Base-by-base conservation (phyloP, 2,888 invertebrate species). In the Cancer borealis region DNA sequence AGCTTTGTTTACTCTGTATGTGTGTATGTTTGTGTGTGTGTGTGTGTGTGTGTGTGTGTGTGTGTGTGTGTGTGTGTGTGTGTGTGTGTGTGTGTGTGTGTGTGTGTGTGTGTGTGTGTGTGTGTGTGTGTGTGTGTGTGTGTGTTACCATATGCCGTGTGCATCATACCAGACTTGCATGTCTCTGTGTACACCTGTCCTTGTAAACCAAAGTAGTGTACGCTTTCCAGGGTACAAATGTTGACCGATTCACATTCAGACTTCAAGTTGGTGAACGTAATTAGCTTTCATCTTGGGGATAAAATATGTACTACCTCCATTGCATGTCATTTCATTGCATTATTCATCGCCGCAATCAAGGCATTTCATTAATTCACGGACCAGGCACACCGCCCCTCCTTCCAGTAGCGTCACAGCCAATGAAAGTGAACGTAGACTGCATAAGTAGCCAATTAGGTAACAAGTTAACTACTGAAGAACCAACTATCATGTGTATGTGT, bases 71-170 rank as follows among this genome's bases (percentile, higher is more conserved):
- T 54, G 54, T 54, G 54, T 54, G 54, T 54, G 54, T 54, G 54
- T 54, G 26, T 73, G 73, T 73, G 73, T 73, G 73, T 73, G 73
- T 73, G 73, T 73, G 73, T 73, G 73, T 73, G 73, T 73, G 73
- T 73, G 73, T 73, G 73, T 73, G 73, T 73, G 73, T 73, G 73
- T 73, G 73, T 73, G 73, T n/a, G 73, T 21, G 21, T 21, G 73
- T 73, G 73, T 73, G 73, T 73, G 73, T 73, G 73, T 73, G 73
- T 73, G 73, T n/a, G 73, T 21, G 21, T 21, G 73, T 73, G 73
- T 73, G n/a, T 73, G 17, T 14, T 73, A 26, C 26, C 73, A 26
- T 73, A 54, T 10, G 17, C 54, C 54, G 54, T 54, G 54, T 54
- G 12, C 54, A 17, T 17, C 54, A 54, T 54, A 54, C 54, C 54